Evolutionary conservation across 2,113 vertebrate species (phyloP).

Genomic region (Oreochromis niloticus): DNA sequence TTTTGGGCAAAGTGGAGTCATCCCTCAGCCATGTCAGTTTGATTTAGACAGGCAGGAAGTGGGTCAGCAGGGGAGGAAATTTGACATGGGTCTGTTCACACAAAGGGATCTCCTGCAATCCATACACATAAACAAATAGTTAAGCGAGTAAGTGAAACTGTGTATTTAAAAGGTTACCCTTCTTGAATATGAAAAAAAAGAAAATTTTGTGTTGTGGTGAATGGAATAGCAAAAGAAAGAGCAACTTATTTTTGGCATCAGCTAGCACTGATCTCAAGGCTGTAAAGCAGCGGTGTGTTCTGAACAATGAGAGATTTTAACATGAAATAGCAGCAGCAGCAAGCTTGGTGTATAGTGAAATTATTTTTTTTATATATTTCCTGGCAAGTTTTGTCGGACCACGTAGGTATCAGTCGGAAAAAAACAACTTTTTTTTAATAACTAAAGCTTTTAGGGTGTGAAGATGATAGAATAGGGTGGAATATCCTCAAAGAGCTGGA

Average conservation of each 20-base stretch:
- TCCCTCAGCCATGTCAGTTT: conserved; percentile 17
- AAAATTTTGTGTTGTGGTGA: background rate
- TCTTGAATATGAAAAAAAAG: background rate
- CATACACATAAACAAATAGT: conserved; percentile 26
- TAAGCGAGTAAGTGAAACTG: background rate
- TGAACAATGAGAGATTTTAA: background rate
- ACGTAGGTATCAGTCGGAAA: background rate
- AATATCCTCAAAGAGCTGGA: conserved; percentile 31
- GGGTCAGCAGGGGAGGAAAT: conserved; percentile 63
- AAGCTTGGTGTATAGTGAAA: background rate
- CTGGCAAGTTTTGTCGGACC: background rate
- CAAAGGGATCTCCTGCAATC: conserved; percentile 28
- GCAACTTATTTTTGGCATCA: background rate
- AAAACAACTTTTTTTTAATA: background rate
- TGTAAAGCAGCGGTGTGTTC: background rate
- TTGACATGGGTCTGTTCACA: conserved; percentile 61
- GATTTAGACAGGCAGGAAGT: conserved; percentile 42
- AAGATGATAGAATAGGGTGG: background rate
- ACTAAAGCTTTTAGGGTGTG: background rate
- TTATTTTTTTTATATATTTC: background rate
- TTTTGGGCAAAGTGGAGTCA: conserved; percentile 41
- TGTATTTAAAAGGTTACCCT: background rate
- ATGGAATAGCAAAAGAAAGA: background rate
- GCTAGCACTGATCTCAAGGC: background rate
- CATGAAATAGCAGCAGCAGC: background rate